Evolutionary conservation across 2,797 vertebrate species (phyloP).

Genomic region (Sylvilagus floridanus): DNA sequence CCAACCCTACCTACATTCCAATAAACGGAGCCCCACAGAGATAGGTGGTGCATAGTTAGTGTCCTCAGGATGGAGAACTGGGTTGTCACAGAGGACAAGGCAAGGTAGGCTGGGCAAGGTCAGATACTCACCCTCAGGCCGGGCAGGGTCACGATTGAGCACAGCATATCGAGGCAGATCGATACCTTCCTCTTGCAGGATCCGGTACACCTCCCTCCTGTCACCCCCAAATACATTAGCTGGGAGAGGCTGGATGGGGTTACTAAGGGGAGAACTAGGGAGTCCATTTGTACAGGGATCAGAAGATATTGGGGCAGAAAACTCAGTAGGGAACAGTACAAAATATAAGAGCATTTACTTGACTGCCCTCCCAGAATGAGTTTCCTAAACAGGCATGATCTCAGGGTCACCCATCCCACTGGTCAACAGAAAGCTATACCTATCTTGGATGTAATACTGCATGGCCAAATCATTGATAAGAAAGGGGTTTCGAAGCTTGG

Average conservation of each 20-base stretch:
- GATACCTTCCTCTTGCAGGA: constrained; percentile 98
- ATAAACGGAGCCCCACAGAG: constrained; percentile 35
- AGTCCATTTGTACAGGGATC: constrained; percentile 31
- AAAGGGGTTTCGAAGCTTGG: constrained; percentile 96
- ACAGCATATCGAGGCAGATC: constrained; percentile 98
- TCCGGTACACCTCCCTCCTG: constrained; percentile 98
- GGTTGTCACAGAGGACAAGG: neutral
- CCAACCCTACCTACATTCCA: constrained; percentile 7
- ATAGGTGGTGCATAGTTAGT: neutral
- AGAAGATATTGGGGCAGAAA: constrained; percentile 50
- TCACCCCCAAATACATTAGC: constrained; percentile 75
- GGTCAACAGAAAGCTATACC: constrained; percentile 87
- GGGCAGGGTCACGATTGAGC: constrained; percentile 97
- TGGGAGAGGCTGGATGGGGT: constrained; percentile 34
- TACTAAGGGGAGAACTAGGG: neutral
- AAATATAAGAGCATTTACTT: constrained; percentile 38
- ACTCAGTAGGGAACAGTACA: constrained; percentile 19
- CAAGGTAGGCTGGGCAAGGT: neutral
- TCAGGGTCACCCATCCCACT: constrained; percentile 30
- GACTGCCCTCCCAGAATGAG: neutral
- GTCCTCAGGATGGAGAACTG: neutral
- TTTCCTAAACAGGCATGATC: constrained; percentile 5
- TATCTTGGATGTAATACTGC: constrained; percentile 99
- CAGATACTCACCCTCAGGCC: constrained; percentile 92
- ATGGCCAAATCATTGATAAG: constrained; percentile 98